Evolutionary conservation across 2,888 invertebrate species (phyloP).

Genomic region (Aspidiotus destructor): DNA sequence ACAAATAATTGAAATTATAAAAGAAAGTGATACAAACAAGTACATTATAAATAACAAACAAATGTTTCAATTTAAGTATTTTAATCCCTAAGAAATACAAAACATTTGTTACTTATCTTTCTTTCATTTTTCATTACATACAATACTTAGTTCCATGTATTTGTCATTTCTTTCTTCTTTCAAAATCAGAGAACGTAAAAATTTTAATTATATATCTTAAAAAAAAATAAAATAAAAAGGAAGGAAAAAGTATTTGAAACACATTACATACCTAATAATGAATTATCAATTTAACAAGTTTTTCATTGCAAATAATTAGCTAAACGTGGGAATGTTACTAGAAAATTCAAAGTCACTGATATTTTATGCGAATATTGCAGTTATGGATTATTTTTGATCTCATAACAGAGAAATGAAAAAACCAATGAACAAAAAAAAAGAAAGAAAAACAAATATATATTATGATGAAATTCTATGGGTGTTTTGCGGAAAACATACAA

Average conservation of each 20-base stretch:
- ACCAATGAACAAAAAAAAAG: background rate
- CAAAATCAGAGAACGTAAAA: constrained; percentile 15
- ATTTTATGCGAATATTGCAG: no score
- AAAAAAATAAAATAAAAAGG: constrained; percentile 22
- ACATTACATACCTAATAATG: constrained; percentile 14
- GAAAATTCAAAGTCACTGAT: background rate
- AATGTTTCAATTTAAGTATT: constrained; percentile 31
- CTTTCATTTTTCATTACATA: constrained; percentile 17
- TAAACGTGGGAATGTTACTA: constrained; percentile 24
- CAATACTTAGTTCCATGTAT: background rate
- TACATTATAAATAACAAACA: constrained; percentile 32
- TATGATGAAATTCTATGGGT: background rate
- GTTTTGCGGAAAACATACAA: no score
- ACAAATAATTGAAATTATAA: constrained; percentile 32
- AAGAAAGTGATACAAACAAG: constrained; percentile 32
- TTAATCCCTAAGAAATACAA: constrained; percentile 31
- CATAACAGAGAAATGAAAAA: no score
- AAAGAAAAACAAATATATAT: background rate
- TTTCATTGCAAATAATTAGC: constrained; percentile 11
- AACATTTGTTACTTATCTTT: constrained; percentile 28
- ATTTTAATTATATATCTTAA: constrained; percentile 25
- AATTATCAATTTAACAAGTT: constrained; percentile 3
- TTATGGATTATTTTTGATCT: background rate
- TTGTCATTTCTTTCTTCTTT: background rate
- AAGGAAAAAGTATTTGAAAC: constrained; percentile 22